Evolutionary conservation across 1,140 invertebrate genomes (phyloP).

Genomic region (Formica selysi): DNA sequence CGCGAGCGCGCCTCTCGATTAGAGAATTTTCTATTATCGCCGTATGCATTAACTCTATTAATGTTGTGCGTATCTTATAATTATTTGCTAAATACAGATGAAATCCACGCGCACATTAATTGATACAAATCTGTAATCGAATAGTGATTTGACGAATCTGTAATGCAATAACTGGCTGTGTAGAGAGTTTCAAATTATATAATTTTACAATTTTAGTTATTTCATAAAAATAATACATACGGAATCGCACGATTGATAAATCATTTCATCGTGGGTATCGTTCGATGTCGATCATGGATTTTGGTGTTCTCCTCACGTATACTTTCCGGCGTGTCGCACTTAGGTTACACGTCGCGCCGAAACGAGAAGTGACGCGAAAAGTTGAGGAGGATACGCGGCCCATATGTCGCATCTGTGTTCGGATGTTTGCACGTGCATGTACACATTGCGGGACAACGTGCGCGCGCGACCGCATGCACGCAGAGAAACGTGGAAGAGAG

Average conservation of each 20-base stretch:
- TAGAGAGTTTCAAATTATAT: background rate
- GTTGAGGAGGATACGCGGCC: slow-evolving; percentile 15
- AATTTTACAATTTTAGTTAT: background rate
- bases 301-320: background rate
- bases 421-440: slow-evolving; percentile 12
- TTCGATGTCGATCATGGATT: slow-evolving; percentile 18
- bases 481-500: slow-evolving; percentile 76
- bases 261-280: background rate
- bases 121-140: background rate
- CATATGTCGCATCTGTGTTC: background rate
- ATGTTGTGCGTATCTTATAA: background rate
- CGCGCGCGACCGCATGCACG: slow-evolving; percentile 46
- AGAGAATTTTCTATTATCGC: background rate
- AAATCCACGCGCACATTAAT: background rate
- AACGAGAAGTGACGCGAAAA: slow-evolving; percentile 6
- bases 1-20: background rate
- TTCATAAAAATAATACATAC: background rate
- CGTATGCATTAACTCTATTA: background rate
- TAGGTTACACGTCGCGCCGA: background rate
- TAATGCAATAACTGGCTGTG: background rate
- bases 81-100: background rate
- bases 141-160: background rate
- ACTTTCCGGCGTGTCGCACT: slow-evolving; percentile 4
- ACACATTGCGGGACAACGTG: slow-evolving; percentile 5
- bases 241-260: background rate